Evolutionary conservation across 2,888 invertebrate species (phyloP).

Genomic region (Cenopis cana): DNA sequence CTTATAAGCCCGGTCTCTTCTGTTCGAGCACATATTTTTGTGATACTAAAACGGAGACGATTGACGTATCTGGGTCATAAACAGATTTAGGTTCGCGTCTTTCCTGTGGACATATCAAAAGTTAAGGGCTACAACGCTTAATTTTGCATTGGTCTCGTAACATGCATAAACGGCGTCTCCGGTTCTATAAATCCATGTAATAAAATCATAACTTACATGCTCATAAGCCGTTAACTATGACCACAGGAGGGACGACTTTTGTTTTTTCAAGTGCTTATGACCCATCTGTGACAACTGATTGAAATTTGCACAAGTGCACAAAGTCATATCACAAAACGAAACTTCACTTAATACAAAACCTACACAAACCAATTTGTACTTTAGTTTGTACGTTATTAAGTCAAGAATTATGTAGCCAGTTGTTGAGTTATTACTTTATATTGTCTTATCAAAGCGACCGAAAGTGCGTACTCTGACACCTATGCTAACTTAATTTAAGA

Average conservation of each 20-base stretch:
- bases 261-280: too few relatives aligned
- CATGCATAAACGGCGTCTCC: too few relatives aligned
- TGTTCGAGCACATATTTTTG: neutral
- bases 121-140: too few relatives aligned
- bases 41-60: conserved; percentile 3
- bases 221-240: too few relatives aligned
- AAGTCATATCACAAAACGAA: conserved; percentile 15
- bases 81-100: too few relatives aligned
- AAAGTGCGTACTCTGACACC: conserved; percentile 30
- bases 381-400: neutral
- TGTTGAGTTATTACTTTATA: neutral
- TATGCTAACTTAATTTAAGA: conserved; percentile 26
- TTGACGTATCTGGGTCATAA: too few relatives aligned
- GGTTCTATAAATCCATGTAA: too few relatives aligned
- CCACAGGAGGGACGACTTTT: too few relatives aligned
- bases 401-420: neutral
- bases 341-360: conserved; percentile 2
- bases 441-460: conserved; percentile 5
- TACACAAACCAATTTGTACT: neutral
- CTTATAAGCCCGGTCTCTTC: neutral
- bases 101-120: too few relatives aligned
- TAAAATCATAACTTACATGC: too few relatives aligned
- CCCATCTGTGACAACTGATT: conserved; percentile 55
- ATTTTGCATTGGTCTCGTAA: too few relatives aligned
- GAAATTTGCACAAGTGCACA: conserved; percentile 67